Percentiles rank a stretch among this genome's conserved stretches.
Conservation (phyloP, 2,888 invertebrate genomes). For the Melanostoma mellinum region DNA sequence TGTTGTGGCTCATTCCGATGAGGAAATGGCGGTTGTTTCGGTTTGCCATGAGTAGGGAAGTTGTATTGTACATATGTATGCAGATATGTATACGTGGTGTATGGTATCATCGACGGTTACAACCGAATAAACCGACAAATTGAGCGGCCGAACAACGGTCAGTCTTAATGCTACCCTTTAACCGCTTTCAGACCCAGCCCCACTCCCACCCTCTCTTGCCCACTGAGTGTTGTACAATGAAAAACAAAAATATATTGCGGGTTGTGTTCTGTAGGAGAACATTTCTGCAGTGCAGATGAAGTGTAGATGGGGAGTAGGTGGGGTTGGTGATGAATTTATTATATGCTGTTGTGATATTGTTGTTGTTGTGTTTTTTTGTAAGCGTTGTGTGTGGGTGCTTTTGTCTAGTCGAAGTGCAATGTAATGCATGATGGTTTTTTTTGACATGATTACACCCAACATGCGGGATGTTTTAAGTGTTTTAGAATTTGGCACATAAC, state of each 20-base stretch:
- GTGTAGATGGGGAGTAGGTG: too few species aligned
- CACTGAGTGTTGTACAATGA: not conserved
- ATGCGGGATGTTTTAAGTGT: constrained; percentile 9
- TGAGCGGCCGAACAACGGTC: constrained; percentile 67
- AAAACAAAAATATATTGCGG: constrained; percentile 19
- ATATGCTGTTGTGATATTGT: too few species aligned
- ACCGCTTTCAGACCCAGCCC: constrained; percentile 44
- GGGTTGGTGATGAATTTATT: too few species aligned
- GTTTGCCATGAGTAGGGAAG: constrained; percentile 30
- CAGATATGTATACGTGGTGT: constrained; percentile 29
- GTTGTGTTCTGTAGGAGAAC: not conserved
- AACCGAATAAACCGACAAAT: constrained; percentile 66
- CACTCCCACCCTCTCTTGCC: not conserved
- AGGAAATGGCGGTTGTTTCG: constrained; percentile 53
- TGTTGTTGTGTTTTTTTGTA: too few species aligned
- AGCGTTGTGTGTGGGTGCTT: not conserved
- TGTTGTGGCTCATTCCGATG: constrained; percentile 57
- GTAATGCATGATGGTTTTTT: not conserved
- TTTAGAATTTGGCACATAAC: constrained; percentile 61
- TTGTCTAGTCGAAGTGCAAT: too few species aligned
- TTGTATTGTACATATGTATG: not conserved
- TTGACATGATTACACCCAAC: not conserved
- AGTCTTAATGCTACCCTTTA: constrained; percentile 60
- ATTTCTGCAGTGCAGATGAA: too few species aligned
- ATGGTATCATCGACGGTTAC: constrained; percentile 36